Conservation (phyloP, 2,113 vertebrate genomes). For the Epinephelus cyanopodus region DNA sequence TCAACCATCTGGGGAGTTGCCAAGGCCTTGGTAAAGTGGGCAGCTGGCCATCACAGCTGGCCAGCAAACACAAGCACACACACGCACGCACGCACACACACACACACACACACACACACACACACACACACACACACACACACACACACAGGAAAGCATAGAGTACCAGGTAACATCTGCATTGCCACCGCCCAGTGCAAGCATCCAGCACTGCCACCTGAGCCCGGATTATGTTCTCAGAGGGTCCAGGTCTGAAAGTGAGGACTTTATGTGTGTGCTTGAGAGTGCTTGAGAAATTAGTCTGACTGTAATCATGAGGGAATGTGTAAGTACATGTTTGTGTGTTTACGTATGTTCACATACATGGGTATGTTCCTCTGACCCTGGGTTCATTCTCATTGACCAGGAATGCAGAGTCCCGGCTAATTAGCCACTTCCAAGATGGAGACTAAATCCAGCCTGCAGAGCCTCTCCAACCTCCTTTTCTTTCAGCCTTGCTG, state of each 20-base stretch:
- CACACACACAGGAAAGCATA: slow-evolving; percentile 8
- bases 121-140: slow-evolving; percentile 4
- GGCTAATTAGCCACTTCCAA: slow-evolving; percentile 51
- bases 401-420: slow-evolving; percentile 41
- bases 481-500: slow-evolving; percentile 23
- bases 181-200: slow-evolving; percentile 60
- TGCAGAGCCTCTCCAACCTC: slow-evolving; percentile 32
- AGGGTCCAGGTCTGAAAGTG: background rate
- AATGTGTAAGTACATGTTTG: slow-evolving; percentile 31
- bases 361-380: slow-evolving; percentile 10
- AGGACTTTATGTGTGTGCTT: background rate
- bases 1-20: slow-evolving; percentile 75
- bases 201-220: slow-evolving; percentile 56
- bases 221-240: slow-evolving; percentile 18
- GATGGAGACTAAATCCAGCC: slow-evolving; percentile 44
- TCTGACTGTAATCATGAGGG: slow-evolving; percentile 30
- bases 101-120: slow-evolving; percentile 16
- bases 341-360: slow-evolving; percentile 29
- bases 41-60: slow-evolving; percentile 78
- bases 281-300: slow-evolving; percentile 15
- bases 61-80: slow-evolving; percentile 15
- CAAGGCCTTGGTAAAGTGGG: slow-evolving; percentile 59
- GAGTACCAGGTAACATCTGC: slow-evolving; percentile 74
- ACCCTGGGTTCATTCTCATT: slow-evolving; percentile 37
- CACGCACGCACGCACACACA: background rate